Conservation (phyloP, 1,140 invertebrate genomes). For the Idris sp. region DNA sequence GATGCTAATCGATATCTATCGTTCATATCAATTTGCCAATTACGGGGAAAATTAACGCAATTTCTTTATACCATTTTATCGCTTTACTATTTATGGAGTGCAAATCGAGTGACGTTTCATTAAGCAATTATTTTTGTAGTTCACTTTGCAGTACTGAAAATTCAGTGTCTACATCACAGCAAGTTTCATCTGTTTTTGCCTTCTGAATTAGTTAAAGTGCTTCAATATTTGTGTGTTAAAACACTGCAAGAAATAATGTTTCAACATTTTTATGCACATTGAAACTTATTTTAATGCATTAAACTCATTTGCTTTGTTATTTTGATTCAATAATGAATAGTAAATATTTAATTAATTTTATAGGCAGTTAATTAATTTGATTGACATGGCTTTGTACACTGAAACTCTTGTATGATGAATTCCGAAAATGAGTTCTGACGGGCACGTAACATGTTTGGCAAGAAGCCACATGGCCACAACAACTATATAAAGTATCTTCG, state of each 20-base stretch:
- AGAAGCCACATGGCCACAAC: conserved; percentile 53
- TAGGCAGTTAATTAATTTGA: too few relatives aligned
- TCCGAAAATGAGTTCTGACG: conserved; percentile 23
- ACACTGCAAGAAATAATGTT: too few relatives aligned
- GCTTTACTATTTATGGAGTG: conserved; percentile 26
- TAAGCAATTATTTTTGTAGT: background rate
- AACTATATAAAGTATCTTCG: conserved; percentile 42
- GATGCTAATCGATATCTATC: conserved; percentile 57
- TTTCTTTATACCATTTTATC: conserved; percentile 31
- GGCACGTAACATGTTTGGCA: conserved; percentile 31
- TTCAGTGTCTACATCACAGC: background rate
- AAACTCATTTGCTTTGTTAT: too few relatives aligned
- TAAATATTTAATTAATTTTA: too few relatives aligned
- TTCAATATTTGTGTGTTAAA: too few relatives aligned
- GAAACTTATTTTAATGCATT: too few relatives aligned
- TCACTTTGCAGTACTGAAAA: background rate
- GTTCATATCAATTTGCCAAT: conserved; percentile 52
- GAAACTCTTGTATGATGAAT: too few relatives aligned
- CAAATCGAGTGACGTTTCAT: conserved; percentile 16
- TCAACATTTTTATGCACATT: too few relatives aligned
- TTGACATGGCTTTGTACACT: too few relatives aligned
- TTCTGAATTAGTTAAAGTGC: too few relatives aligned
- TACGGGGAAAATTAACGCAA: conserved; percentile 35
- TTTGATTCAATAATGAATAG: too few relatives aligned
- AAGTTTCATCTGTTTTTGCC: too few relatives aligned